Percentiles rank a stretch among this genome's conserved stretches.
These are phyloP conservation scores for Gymnogyps californianus DNA, from an alignment of 2,113 vertebrate species.

Conservation along the genomic window DNA sequence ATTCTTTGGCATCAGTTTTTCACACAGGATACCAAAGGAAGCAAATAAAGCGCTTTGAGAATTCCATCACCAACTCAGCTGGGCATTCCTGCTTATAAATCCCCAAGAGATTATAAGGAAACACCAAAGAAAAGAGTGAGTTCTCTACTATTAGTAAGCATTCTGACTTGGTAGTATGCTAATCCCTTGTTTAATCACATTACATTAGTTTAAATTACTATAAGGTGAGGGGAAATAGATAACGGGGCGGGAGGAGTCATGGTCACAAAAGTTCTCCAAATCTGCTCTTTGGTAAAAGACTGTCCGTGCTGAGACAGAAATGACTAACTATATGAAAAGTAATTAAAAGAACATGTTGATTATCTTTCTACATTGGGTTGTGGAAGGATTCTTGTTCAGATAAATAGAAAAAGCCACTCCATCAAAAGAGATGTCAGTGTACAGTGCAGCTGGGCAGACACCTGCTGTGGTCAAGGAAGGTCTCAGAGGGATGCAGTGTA, in stretches of 20 bases:
- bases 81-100: neutral
- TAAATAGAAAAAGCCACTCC: neutral
- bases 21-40: neutral
- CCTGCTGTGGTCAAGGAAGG: neutral
- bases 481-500: fast-evolving
- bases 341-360: neutral
- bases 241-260: fast-evolving
- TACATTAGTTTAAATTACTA: neutral
- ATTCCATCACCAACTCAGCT: neutral
- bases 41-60: neutral
- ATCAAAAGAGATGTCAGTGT: neutral
- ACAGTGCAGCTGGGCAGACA: neutral
- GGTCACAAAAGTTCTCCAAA: neutral
- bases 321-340: neutral
- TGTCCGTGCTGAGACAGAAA: neutral
- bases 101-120: neutral
- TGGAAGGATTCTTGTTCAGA: neutral
- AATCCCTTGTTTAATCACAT: neutral
- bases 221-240: neutral
- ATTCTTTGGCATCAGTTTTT: neutral
- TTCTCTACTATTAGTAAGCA: neutral
- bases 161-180: neutral
- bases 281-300: neutral
- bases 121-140: neutral
- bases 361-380: neutral